phyloP scores from a whole-genome alignment of 2,888 invertebrate species.

The Cryptocheilus praepositus region DNA sequence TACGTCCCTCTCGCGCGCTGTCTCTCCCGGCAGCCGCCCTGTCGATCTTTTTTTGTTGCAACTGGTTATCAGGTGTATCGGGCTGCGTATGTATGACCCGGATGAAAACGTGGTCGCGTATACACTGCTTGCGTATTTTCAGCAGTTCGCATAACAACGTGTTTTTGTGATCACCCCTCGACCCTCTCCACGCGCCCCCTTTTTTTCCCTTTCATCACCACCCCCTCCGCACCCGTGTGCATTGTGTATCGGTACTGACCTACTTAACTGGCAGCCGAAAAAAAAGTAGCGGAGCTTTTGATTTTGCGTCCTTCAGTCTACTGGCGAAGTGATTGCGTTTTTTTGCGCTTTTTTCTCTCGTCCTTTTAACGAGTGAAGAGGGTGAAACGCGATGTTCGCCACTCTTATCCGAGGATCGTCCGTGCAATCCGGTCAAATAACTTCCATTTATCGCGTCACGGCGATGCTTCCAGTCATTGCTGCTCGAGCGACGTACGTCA shows the following conservation, averaged over 20 bases:
- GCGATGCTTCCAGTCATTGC: too few relatives aligned
- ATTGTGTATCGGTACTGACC: slow-evolving; percentile 36
- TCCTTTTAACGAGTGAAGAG: neutral
- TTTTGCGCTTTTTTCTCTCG: neutral
- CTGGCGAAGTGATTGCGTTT: slow-evolving; percentile 5
- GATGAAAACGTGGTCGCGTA: slow-evolving; percentile 33
- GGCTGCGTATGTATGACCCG: slow-evolving; percentile 13
- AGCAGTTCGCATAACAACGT: slow-evolving; percentile 47
- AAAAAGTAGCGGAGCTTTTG: neutral
- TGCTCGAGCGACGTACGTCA: too few relatives aligned
- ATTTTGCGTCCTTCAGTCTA: neutral
- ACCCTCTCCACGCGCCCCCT: neutral
- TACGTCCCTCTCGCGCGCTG: slow-evolving; percentile 14
- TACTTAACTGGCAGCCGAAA: slow-evolving; percentile 28
- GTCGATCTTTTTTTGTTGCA: slow-evolving; percentile 23
- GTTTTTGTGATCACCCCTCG: slow-evolving; percentile 31
- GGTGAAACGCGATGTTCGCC: too few relatives aligned
- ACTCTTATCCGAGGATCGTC: too few relatives aligned
- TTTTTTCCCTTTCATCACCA: neutral
- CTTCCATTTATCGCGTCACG: too few relatives aligned
- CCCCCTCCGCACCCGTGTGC: slow-evolving; percentile 6
- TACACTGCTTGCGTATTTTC: slow-evolving; percentile 31
- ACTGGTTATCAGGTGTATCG: slow-evolving; percentile 48
- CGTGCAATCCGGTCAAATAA: too few relatives aligned
- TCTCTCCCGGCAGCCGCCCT: slow-evolving; percentile 12